Evolutionary conservation across 2,888 invertebrate species (phyloP).

Genomic region (Leptopilina myrica): DNA sequence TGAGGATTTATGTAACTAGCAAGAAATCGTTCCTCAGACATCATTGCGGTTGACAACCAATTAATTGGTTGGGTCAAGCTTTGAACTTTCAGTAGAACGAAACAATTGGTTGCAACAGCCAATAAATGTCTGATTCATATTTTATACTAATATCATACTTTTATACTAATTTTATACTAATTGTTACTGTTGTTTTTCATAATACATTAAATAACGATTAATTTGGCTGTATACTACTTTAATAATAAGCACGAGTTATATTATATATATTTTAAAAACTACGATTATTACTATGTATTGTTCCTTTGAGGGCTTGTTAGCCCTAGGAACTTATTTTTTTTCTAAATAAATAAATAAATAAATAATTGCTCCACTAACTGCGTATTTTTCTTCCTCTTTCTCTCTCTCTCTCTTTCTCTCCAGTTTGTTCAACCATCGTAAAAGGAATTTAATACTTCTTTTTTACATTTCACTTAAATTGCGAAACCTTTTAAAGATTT

Average conservation of each 20-base stretch:
- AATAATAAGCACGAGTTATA: no score
- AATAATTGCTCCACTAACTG: background rate
- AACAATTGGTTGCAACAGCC: slow-evolving; percentile 23
- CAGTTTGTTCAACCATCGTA: slow-evolving; percentile 26
- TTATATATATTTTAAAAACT: no score
- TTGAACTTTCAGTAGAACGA: background rate
- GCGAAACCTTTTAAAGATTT: background rate
- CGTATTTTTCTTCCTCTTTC: background rate
- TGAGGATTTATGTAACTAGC: slow-evolving; percentile 5
- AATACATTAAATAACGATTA: no score
- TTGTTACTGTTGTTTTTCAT: no score
- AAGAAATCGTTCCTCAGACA: slow-evolving; percentile 20
- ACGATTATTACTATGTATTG: no score
- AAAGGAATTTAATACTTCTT: background rate
- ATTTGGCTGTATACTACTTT: no score
- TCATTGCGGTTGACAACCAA: slow-evolving; percentile 22
- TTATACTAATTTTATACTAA: no score
- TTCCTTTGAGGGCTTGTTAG: no score
- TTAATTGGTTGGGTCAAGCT: slow-evolving; percentile 33
- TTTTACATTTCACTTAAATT: background rate
- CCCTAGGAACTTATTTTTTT: no score
- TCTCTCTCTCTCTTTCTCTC: background rate
- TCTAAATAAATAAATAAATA: no score
- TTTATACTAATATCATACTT: no score
- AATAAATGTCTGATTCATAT: slow-evolving; percentile 37